Evolutionary conservation across 2,797 vertebrate genomes (phyloP).

Genomic region (Fringilla coelebs): DNA sequence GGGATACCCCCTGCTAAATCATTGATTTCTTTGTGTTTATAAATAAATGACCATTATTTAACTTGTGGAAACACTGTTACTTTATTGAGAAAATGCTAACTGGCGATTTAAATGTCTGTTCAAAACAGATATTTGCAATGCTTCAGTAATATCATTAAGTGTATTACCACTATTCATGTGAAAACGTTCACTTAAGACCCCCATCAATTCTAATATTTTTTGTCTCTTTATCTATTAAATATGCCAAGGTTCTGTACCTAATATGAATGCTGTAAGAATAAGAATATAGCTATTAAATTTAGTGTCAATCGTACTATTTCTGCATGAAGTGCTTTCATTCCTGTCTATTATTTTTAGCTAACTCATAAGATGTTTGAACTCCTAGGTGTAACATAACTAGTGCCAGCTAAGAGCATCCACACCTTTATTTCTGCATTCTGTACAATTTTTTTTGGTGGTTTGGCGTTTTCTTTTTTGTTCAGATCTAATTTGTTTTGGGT

Average conservation of each 20-base stretch:
- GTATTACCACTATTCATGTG: background rate
- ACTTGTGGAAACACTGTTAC: background rate
- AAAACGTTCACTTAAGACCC: background rate
- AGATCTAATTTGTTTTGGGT: background rate
- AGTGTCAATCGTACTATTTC: background rate
- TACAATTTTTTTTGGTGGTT: background rate
- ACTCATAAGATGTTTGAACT: background rate
- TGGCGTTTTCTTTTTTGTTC: background rate
- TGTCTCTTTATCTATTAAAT: background rate
- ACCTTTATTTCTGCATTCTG: background rate
- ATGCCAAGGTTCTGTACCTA: background rate
- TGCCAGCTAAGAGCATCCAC: background rate
- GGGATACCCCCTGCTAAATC: background rate
- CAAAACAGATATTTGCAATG: background rate
- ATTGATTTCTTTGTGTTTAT: background rate
- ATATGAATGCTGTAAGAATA: background rate
- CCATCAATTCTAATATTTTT: background rate
- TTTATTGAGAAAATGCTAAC: background rate
- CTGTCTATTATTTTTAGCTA: background rate
- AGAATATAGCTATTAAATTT: background rate
- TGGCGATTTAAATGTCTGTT: background rate
- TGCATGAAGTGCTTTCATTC: background rate
- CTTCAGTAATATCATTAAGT: background rate
- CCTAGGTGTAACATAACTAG: background rate
- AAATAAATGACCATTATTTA: background rate